phyloP scores from a whole-genome alignment of 2,888 invertebrate species.

The Ecliptopera silaceata region DNA sequence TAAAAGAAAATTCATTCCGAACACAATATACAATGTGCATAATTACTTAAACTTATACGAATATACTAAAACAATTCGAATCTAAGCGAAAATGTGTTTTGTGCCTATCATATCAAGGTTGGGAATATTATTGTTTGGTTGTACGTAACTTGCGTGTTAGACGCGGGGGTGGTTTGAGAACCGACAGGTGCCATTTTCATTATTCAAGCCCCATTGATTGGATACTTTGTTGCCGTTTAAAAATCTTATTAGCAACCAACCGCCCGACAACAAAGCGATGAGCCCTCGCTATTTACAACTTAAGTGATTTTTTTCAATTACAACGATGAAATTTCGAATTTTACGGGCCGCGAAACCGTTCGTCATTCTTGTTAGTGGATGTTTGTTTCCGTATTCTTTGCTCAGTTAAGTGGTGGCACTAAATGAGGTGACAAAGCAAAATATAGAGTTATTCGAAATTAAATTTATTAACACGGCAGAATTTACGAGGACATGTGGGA shows the following conservation, averaged over 20 bases:
- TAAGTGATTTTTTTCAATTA: slow-evolving; percentile 83
- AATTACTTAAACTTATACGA: slow-evolving; percentile 72
- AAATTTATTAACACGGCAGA: not conserved
- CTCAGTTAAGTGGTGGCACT: slow-evolving; percentile 49
- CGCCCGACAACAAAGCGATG: slow-evolving; percentile 64
- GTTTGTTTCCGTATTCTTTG: slow-evolving; percentile 63
- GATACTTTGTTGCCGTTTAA: slow-evolving; percentile 83
- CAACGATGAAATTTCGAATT: slow-evolving; percentile 67
- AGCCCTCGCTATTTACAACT: slow-evolving; percentile 70
- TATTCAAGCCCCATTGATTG: slow-evolving; percentile 83
- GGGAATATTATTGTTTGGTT: slow-evolving; percentile 40
- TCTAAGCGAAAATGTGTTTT: slow-evolving; percentile 49
- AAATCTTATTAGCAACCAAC: slow-evolving; percentile 81
- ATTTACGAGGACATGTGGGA: not conserved
- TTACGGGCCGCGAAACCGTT: slow-evolving; percentile 63
- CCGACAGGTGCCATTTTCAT: slow-evolving; percentile 80
- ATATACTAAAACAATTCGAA: slow-evolving; percentile 40
- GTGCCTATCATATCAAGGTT: slow-evolving; percentile 46
- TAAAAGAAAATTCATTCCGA: slow-evolving; percentile 55
- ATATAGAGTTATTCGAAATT: not conserved
- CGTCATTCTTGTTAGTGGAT: slow-evolving; percentile 78
- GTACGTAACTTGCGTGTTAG: slow-evolving; percentile 68
- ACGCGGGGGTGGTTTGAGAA: slow-evolving; percentile 73
- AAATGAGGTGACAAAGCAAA: slow-evolving; percentile 55
- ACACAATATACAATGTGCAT: slow-evolving; percentile 69